Percentiles rank a stretch among this genome's conserved stretches.
These are phyloP conservation scores for Sanderia malayensis DNA, from an alignment of 30 jellyfish, hydroid and myxozoan genomes.

Conservation along the genomic window DNA sequence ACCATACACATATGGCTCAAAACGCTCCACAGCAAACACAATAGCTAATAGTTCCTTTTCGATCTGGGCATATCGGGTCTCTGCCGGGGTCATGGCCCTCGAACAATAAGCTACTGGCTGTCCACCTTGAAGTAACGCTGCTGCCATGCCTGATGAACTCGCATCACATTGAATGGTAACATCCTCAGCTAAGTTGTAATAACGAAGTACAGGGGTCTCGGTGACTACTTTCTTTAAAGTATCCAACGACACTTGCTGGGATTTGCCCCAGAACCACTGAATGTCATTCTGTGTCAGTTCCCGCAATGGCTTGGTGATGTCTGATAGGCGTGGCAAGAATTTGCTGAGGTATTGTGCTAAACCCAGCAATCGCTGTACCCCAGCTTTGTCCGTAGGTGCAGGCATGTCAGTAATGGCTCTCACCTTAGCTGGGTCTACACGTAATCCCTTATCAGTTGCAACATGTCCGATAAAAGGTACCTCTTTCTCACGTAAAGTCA, in stretches of 20 bases:
- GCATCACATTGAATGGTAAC: slow-evolving; percentile 33
- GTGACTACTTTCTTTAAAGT: slow-evolving; percentile 18
- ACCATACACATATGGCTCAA: slow-evolving; percentile 22
- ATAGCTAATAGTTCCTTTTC: slow-evolving; percentile 29
- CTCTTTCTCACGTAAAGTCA: slow-evolving; percentile 11
- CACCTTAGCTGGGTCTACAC: slow-evolving; percentile 10
- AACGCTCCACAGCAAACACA: slow-evolving; percentile 4
- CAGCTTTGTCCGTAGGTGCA: slow-evolving; percentile 39
- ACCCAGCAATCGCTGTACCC: slow-evolving; percentile 41
- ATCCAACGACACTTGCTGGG: slow-evolving; percentile 14
- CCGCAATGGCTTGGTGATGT: slow-evolving; percentile 25
- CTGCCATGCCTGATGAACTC: slow-evolving; percentile 24
- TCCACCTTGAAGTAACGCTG: slow-evolving; percentile 9
- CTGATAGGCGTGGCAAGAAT: slow-evolving; percentile 48
- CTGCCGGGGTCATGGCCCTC: slow-evolving; percentile 30
- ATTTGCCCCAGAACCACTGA: slow-evolving; percentile 28
- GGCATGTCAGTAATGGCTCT: slow-evolving; percentile 52
- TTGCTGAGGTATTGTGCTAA: slow-evolving; percentile 28
- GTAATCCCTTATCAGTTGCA: slow-evolving; percentile 7
- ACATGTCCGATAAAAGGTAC: slow-evolving; percentile 29
- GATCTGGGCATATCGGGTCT: slow-evolving; percentile 30
- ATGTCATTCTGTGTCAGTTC: slow-evolving; percentile 31
- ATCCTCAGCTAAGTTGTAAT: slow-evolving; percentile 23
- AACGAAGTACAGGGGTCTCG: slow-evolving; percentile 21
- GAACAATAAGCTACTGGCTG: slow-evolving; percentile 21